Evolutionary conservation across 2,888 invertebrate species (phyloP).

Genomic region (Pammene fasciana): DNA sequence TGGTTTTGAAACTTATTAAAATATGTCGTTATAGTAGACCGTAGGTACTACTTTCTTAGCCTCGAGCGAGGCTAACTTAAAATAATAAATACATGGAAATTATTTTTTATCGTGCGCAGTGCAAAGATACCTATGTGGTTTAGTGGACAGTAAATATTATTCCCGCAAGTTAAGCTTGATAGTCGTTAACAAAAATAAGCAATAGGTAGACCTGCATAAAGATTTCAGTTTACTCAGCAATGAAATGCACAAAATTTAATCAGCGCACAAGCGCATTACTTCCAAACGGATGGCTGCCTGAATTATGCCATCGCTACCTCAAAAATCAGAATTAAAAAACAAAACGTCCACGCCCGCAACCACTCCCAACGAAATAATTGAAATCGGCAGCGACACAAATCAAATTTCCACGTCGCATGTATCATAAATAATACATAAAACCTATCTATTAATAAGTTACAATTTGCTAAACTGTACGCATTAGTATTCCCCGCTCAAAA

Average conservation of each 20-base stretch:
- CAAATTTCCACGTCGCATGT: constrained; percentile 62
- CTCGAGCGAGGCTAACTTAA: background rate
- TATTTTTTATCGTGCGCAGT: too few relatives aligned
- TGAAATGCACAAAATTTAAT: constrained; percentile 3
- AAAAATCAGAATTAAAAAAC: constrained; percentile 24
- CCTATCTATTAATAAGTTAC: constrained; percentile 62
- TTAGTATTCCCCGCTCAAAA: constrained; percentile 73
- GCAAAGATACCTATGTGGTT: too few relatives aligned
- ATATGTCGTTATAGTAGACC: background rate
- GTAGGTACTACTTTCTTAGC: constrained; percentile 3
- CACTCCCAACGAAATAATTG: constrained; percentile 27
- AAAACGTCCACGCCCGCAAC: constrained; percentile 13
- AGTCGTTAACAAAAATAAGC: background rate
- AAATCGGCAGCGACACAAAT: constrained; percentile 55
- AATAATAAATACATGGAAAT: constrained; percentile 6
- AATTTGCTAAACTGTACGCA: constrained; percentile 74
- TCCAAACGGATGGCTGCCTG: constrained; percentile 15
- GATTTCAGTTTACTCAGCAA: constrained; percentile 1
- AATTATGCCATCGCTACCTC: constrained; percentile 21
- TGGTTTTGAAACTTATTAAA: background rate
- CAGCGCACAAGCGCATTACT: constrained; percentile 22
- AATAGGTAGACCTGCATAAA: background rate
- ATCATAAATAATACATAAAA: constrained; percentile 76
- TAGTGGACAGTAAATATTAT: too few relatives aligned
- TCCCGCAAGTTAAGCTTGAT: background rate